A percentile compares a stretch with the other conserved stretches of the same genome.
These are phyloP conservation scores for Drosophila arizonae DNA, from an alignment of 1,140 invertebrate genomes.

Conservation along the genomic window DNA sequence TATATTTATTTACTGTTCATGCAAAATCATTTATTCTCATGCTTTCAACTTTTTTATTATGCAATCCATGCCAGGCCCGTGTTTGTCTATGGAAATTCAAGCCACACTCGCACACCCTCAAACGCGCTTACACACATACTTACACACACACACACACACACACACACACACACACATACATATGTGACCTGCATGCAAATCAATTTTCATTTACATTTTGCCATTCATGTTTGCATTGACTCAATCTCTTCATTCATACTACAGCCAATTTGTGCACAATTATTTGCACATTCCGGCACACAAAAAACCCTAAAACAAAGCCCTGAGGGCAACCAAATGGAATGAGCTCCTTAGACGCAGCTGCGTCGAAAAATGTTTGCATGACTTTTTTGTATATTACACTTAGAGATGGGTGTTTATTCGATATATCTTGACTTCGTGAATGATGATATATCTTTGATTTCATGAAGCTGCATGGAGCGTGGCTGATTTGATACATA, in stretches of 20 bases:
- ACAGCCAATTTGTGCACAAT: conserved; percentile 55
- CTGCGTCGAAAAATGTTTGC: conserved; percentile 25
- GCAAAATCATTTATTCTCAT: conserved; percentile 29
- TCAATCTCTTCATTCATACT: conserved; percentile 50
- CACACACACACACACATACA: background rate
- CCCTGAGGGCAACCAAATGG: conserved; percentile 6
- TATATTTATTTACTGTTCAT: conserved; percentile 52
- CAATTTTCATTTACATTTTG: conserved; percentile 55
- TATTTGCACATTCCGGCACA: conserved; percentile 37
- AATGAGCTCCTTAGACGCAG: background rate
- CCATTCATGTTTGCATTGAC: conserved; percentile 38
- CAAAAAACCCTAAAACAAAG: conserved; percentile 5
- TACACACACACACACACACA: background rate
- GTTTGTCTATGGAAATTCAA: conserved; percentile 47
- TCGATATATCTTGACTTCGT: background rate
- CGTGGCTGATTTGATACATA: too few species aligned
- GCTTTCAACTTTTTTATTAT: conserved; percentile 32
- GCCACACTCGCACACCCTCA: conserved; percentile 1
- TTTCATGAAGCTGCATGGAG: too few species aligned
- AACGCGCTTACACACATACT: background rate
- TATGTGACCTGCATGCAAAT: conserved; percentile 40
- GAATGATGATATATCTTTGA: too few species aligned
- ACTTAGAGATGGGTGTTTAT: background rate
- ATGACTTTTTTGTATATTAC: background rate
- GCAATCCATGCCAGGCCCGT: conserved; percentile 22